A percentile compares a stretch with the other conserved stretches of the same genome.
Conservation (phyloP, 1,140 invertebrate species). For the Colletes gigas region DNA sequence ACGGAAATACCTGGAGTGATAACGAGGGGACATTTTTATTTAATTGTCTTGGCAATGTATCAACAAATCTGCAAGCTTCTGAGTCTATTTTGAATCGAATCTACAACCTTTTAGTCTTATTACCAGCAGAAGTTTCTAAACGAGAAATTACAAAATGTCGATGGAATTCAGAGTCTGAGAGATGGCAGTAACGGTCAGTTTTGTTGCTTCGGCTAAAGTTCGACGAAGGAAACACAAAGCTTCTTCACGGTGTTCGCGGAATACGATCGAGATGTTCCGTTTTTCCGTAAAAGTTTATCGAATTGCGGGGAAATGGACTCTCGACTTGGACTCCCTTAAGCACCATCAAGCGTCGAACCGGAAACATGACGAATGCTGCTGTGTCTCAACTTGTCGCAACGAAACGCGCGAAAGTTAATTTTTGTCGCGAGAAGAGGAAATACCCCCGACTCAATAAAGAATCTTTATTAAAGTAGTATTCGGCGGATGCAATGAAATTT, state of each 20-base stretch:
- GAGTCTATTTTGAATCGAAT: no score
- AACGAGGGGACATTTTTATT: no score
- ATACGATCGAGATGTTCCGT: neutral
- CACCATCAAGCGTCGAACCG: conserved; percentile 37
- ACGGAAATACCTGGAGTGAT: no score
- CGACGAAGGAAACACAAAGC: no score
- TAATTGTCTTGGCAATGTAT: no score
- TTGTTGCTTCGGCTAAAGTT: conserved; percentile 11
- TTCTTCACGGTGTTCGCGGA: neutral
- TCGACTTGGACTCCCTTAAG: conserved; percentile 34
- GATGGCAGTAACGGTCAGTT: neutral
- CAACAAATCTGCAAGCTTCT: no score
- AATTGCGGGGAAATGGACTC: conserved; percentile 1
- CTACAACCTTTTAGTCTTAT: no score
- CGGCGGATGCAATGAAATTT: no score
- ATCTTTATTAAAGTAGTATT: neutral
- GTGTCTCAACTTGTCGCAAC: neutral
- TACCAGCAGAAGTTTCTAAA: neutral
- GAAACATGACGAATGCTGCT: conserved; percentile 34
- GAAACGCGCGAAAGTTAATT: conserved; percentile 27
- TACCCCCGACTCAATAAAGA: neutral
- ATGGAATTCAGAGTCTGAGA: neutral
- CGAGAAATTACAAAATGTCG: neutral
- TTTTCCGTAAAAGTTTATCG: conserved; percentile 27
- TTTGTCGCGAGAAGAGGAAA: neutral